Base-by-base conservation (phyloP, 2,797 vertebrate species). In the Takifugu ocellatus region DNA sequence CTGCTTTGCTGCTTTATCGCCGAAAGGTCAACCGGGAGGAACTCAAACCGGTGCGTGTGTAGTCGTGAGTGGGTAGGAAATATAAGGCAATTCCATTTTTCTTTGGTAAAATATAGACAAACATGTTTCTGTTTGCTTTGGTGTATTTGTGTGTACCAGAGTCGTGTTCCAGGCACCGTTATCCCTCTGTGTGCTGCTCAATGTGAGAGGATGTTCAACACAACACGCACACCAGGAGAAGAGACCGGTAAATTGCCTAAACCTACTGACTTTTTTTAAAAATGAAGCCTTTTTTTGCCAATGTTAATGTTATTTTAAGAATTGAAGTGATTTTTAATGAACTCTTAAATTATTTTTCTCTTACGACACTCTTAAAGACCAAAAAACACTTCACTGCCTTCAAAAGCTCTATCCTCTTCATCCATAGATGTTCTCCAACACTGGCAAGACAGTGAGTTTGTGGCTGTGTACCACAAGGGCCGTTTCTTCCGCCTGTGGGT, bases 11-110 rank as follows among this genome's bases (percentile, higher is more conserved):
- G 59, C 90, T 95, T 0, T 98, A 98, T 72, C 88, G 95, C 24
- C 93, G 93, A 51, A 94, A 94, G 61, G 88, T 98, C 59, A 95
- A 96, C 87, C 84, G 94, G 0, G 95, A 98, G 75, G 94, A 98
- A 54, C 90, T 98, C 61, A 94, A 94, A 47, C 96, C 96, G 14
- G 96, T 98, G 86, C 10, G 92, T 21, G 33, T 29, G 21, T 21
- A 21, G 21, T 21, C 21, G 21, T 29, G 27, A 1, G 27, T 29
- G 33, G 2, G 33, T 2, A 33, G 11, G 33, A 33, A 33, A 33
- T 33, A 3, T 33, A 33, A 11, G 33, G 11, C 33, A 8, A 33
- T 33, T 33, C 5, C 33, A 10, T 33, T 11, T 33, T 33, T 10
- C 33, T 33, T 33, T 33, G 33, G 10, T 33, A 33, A 45, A 45